phyloP scores from a whole-genome alignment of 2,888 invertebrate genomes.

The Trachelus stipa region DNA sequence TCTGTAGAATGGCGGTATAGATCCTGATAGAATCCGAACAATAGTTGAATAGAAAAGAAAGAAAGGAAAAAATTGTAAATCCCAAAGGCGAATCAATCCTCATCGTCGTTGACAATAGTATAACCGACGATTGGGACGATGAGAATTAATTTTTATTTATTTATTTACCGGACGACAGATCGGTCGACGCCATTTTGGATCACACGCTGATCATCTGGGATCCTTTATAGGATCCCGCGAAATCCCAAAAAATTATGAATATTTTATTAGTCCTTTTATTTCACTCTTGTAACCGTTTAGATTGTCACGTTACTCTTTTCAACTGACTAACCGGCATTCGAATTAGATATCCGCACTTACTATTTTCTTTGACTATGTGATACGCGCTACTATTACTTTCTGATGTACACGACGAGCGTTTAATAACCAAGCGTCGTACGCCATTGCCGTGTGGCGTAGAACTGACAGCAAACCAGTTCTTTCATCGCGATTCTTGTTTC shows the following conservation, averaged over 20 bases:
- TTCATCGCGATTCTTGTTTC: constrained; percentile 31
- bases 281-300: no score
- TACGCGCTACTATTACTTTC: no score
- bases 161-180: constrained; percentile 65
- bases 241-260: no score
- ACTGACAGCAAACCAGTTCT: constrained; percentile 34
- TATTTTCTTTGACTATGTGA: no score
- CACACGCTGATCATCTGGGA: constrained; percentile 58
- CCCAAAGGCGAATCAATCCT: no score
- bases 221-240: constrained; percentile 25
- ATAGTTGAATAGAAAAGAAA: constrained; percentile 4
- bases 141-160: no score
- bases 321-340: no score
- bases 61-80: constrained; percentile 1
- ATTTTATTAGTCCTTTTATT: no score
- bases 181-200: constrained; percentile 66
- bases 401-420: constrained; percentile 9
- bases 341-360: no score
- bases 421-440: constrained; percentile 31
- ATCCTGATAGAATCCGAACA: constrained; percentile 56
- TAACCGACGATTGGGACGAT: neutral
- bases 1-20: constrained; percentile 70
- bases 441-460: constrained; percentile 52
- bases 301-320: no score
- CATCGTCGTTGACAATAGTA: neutral